Conservation (phyloP, 1,140 invertebrate genomes). For the Platyscapa corneri region DNA sequence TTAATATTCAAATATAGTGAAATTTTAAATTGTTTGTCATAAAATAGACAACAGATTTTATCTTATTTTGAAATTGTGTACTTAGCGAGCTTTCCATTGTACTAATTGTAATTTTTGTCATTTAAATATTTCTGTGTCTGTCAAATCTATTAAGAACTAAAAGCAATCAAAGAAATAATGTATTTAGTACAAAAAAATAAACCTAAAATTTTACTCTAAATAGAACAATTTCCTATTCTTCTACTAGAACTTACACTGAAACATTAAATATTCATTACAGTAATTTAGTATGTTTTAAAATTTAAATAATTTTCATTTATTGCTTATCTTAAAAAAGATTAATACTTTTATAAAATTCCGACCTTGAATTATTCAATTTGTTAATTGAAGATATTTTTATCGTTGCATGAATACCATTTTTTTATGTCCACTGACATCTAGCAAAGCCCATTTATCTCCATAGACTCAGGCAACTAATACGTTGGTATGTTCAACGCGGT, state of each 20-base stretch:
- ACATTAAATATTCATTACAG: not conserved
- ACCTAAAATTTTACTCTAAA: too few relatives aligned
- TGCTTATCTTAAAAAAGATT: not conserved
- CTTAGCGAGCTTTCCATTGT: not conserved
- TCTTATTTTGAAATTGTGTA: not conserved
- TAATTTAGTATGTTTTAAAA: not conserved
- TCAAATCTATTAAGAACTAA: too few relatives aligned
- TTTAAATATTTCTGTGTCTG: too few relatives aligned
- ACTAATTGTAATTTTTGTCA: not conserved
- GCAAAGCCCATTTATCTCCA: conserved; percentile 1
- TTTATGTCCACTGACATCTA: not conserved
- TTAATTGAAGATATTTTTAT: not conserved
- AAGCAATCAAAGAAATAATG: too few relatives aligned
- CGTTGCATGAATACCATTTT: not conserved
- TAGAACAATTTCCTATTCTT: too few relatives aligned
- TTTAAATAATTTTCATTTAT: not conserved
- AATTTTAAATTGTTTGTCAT: not conserved
- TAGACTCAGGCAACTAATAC: not conserved
- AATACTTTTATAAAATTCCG: not conserved
- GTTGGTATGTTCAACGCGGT: conserved; percentile 4
- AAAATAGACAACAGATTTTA: not conserved
- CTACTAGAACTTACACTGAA: not conserved
- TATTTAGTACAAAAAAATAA: too few relatives aligned
- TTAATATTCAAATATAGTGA: not conserved
- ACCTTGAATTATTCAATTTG: conserved; percentile 12